phyloP scores from a whole-genome alignment of 2,888 invertebrate genomes.

The Melipona beecheii region DNA sequence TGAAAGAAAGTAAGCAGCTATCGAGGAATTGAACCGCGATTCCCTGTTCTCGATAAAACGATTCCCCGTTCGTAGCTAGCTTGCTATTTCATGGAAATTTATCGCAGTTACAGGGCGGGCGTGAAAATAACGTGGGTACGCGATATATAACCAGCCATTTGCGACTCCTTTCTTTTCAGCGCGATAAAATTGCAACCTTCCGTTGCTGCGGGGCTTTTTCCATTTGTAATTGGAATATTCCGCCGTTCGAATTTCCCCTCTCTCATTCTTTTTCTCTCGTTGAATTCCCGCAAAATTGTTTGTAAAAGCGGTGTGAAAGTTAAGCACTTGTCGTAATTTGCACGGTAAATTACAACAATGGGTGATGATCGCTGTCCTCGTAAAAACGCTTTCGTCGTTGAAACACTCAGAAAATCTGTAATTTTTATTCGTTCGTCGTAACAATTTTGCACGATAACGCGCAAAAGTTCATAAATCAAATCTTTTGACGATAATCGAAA shows the following conservation, averaged over 20 bases:
- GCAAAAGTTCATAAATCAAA: neutral
- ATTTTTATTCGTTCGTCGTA: neutral
- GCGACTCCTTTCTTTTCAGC: constrained; percentile 20
- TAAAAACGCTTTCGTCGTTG: neutral
- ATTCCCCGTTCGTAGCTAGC: neutral
- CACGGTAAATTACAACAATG: neutral
- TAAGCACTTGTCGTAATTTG: neutral
- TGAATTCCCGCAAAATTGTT: neutral
- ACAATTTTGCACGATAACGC: neutral
- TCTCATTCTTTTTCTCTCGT: neutral
- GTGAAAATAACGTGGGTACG: constrained; percentile 22
- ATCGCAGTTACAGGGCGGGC: constrained; percentile 20
- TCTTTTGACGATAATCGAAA: neutral
- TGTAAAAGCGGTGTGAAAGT: neutral
- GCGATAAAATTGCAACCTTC: constrained; percentile 22
- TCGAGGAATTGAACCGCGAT: neutral
- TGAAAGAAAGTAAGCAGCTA: neutral
- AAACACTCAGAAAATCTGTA: neutral
- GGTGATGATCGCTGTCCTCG: neutral
- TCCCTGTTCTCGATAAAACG: constrained; percentile 30
- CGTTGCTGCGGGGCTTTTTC: neutral
- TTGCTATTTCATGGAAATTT: constrained; percentile 35
- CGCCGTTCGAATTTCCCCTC: neutral
- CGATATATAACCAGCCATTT: neutral
- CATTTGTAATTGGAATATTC: constrained; percentile 4